A percentile compares a stretch with the other conserved stretches of the same genome.
Evolutionary conservation across 2,113 vertebrate genomes (phyloP).

Genomic region (Dendrocopos noguchii): DNA sequence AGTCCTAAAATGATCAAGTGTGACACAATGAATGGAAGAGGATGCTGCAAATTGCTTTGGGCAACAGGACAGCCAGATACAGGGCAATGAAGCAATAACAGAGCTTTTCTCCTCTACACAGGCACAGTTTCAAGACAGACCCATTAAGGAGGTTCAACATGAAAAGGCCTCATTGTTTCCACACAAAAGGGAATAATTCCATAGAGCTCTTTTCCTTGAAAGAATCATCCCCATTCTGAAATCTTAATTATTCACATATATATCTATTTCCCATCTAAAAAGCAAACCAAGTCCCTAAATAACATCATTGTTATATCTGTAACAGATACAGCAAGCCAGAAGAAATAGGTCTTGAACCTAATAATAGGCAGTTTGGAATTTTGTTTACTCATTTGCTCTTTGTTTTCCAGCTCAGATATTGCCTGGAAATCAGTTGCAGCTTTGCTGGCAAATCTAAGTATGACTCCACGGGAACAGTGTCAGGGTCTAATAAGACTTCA

Average conservation of each 20-base stretch:
- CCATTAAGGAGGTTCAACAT: constrained; percentile 19
- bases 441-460: constrained; percentile 23
- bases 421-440: constrained; percentile 18
- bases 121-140: neutral
- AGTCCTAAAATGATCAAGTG: constrained; percentile 57
- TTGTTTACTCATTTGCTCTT: constrained; percentile 3
- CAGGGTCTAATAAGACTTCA: neutral
- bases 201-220: constrained; percentile 1
- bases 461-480: constrained; percentile 54
- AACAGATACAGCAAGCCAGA: neutral
- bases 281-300: accelerated
- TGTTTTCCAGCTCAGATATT: constrained; percentile 3
- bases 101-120: neutral
- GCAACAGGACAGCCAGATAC: constrained; percentile 30
- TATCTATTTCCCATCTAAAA: neutral
- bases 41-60: constrained; percentile 24
- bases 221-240: neutral
- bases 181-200: neutral
- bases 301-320: neutral
- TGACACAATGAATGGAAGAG: constrained; percentile 53
- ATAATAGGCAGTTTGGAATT: neutral
- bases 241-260: neutral
- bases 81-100: constrained; percentile 34
- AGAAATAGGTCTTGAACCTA: neutral
- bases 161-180: constrained; percentile 22